These are phyloP conservation scores for Panthera leo DNA, from an alignment of 2,113 vertebrate species.

Conservation along the genomic window DNA sequence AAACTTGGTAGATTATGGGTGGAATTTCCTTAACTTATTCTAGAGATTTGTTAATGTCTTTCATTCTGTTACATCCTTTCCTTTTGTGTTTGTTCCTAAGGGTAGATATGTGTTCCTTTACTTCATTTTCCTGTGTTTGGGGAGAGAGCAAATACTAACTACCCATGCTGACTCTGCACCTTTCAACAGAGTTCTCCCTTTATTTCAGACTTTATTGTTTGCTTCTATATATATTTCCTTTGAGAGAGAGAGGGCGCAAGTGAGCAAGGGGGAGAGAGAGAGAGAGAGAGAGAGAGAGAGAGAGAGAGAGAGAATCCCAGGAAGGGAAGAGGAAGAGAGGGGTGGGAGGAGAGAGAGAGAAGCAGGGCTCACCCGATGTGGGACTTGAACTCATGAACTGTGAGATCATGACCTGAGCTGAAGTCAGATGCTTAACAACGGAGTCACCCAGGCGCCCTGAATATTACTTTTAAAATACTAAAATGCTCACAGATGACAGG, in stretches of 20 bases:
- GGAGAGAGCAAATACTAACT: not conserved
- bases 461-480: not conserved
- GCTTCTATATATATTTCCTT: not conserved
- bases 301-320: no score
- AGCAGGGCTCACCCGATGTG: no score
- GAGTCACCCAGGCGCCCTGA: no score
- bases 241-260: no score
- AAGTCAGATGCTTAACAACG: no score
- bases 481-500: not conserved
- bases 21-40: not conserved
- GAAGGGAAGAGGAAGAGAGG: no score
- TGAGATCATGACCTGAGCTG: no score
- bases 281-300: no score
- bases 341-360: no score
- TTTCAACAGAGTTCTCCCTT: not conserved
- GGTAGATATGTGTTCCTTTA: not conserved
- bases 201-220: not conserved
- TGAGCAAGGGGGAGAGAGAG: no score
- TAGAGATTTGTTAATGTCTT: not conserved
- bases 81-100: not conserved
- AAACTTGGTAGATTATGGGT: not conserved
- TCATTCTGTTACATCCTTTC: not conserved
- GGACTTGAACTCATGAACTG: no score
- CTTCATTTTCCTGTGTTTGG: not conserved
- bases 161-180: not conserved